Evolutionary conservation across 2,797 vertebrate genomes (phyloP), one percentile per base, ranked within the genome.

Genomic region (Pitangus sulphuratus): DNA sequence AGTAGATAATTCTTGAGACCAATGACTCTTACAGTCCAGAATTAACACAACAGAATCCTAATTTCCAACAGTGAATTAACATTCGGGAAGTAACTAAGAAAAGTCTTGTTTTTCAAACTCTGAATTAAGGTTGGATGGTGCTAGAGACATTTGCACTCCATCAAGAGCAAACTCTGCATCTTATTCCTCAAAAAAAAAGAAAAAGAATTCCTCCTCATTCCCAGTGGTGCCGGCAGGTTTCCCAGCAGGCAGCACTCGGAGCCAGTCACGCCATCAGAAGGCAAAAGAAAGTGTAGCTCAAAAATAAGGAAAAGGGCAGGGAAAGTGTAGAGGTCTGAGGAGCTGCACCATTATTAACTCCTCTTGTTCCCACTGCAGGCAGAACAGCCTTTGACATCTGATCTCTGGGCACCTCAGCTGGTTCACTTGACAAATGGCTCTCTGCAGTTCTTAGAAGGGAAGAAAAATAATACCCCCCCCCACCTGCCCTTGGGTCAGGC

Each of bases 401-500:
- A 61, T 89, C 79, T 35, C 28, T 31, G 72, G 72, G 70, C 60
- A 61, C 71, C 78, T 95, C 80, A 30, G 72, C 90, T 45, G n/a
- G 2, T 11, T 57, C 84, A 51, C 58, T 74, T 97, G 97, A 97
- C 92, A 93, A 97, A 96, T 51, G 66, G 61, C 24, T 42, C 66
- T 44, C 76, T 81, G 44, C 1, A 7, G 42, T 66, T 71, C 62
- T 61, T 74, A 69, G 72, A 65, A 80, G n/a, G 84, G 56, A 78
- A 80, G 87, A 80, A 87, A 87, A 95, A 94, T 50, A 95, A 91
- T 64, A 69, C 47, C 45, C 37, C 28, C 5, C 39, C 28, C 19
- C 48, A 54, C 53, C 50, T 66, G 44, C 65, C 93, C 37, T 86
- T 75, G 79, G 91, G 74, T 95, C 84, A 15, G 33, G 61, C 91